phyloP scores from a whole-genome alignment of 2,888 invertebrate species.

The Therioaphis trifolii region DNA sequence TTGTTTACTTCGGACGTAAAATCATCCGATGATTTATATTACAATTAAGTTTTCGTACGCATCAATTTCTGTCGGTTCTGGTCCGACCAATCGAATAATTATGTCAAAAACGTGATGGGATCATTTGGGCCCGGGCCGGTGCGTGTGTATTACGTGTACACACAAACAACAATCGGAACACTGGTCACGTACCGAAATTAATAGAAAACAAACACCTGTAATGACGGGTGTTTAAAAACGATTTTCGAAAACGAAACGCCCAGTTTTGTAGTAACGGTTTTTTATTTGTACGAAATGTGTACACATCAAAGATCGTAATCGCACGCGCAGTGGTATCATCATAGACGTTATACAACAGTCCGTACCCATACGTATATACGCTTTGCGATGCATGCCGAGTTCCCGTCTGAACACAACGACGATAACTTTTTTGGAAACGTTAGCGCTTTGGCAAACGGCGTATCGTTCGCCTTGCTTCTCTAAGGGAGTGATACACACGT shows the following conservation, averaged over 20 bases:
- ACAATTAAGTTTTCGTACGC: too few species aligned
- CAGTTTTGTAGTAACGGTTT: conserved; percentile 28
- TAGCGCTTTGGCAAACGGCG: too few species aligned
- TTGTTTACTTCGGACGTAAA: too few species aligned
- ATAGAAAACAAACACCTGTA: conserved; percentile 60
- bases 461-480: too few species aligned
- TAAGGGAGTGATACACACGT: too few species aligned
- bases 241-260: conserved; percentile 55
- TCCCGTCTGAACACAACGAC: too few species aligned
- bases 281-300: conserved; percentile 30
- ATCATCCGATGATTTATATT: too few species aligned
- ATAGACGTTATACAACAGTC: not conserved
- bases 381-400: too few species aligned
- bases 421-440: too few species aligned
- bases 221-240: conserved; percentile 54
- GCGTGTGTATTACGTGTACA: not conserved
- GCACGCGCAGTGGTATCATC: not conserved
- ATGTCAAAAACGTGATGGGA: conserved; percentile 39
- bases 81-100: conserved; percentile 45
- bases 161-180: conserved; percentile 7
- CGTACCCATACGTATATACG: too few species aligned
- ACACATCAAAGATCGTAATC: conserved; percentile 28
- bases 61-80: conserved; percentile 20
- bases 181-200: conserved; percentile 60
- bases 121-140: conserved; percentile 7